Percentiles rank a stretch among this genome's conserved stretches.
Evolutionary conservation across 2,888 invertebrate species (phyloP).

Genomic region (Protonemura montana): DNA sequence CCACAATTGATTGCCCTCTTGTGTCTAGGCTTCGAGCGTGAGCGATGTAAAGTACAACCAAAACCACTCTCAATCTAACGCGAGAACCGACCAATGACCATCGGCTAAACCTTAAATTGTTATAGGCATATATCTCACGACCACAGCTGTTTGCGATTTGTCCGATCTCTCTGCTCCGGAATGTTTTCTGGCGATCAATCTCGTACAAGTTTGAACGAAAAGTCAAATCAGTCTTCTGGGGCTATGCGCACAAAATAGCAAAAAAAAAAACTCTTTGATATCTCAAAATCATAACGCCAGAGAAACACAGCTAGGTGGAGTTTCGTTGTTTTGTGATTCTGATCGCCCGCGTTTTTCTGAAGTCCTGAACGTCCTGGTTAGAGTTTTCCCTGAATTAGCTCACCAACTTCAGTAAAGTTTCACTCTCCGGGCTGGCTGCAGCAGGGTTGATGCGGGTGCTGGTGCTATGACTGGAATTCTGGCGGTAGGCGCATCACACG

Average conservation of each 20-base stretch:
- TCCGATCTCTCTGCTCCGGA: not conserved
- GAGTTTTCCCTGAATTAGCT: too few relatives aligned
- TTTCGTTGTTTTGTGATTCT: not conserved
- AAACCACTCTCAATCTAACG: conserved; percentile 29
- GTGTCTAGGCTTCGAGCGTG: conserved; percentile 19
- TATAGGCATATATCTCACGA: conserved; percentile 30
- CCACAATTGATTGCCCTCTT: conserved; percentile 29
- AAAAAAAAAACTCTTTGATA: not conserved
- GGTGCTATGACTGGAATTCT: too few relatives aligned
- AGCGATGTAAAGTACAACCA: conserved; percentile 28
- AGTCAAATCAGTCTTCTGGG: conserved; percentile 30
- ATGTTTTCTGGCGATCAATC: conserved; percentile 33
- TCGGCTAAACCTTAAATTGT: conserved; percentile 15
- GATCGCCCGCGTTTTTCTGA: not conserved
- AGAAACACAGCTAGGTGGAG: not conserved
- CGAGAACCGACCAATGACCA: conserved; percentile 28
- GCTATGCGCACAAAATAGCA: not conserved
- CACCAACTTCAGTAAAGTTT: too few relatives aligned
- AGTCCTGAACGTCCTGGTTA: too few relatives aligned
- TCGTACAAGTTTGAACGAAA: conserved; percentile 34
- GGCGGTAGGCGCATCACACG: too few relatives aligned
- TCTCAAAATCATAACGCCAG: not conserved
- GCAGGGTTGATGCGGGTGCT: too few relatives aligned
- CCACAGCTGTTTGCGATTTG: conserved; percentile 41
- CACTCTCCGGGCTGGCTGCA: too few relatives aligned